phyloP scores from a whole-genome alignment of 23 tunicate genomes.

The Styela clava region DNA sequence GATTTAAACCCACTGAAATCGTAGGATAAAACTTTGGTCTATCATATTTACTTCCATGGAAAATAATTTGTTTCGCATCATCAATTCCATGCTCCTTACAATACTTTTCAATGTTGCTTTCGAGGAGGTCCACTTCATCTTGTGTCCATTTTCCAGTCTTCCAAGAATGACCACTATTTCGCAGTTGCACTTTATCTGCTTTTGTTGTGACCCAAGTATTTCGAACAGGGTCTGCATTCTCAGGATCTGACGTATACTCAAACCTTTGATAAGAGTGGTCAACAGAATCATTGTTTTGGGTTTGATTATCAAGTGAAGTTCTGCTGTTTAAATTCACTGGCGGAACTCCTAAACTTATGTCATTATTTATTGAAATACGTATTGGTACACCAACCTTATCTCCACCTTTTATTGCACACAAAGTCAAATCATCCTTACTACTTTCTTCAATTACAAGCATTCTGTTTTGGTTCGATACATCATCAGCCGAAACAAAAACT shows the following conservation, averaged over 20 bases:
- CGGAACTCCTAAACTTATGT: background rate
- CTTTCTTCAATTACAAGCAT: background rate
- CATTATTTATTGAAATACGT: conserved; percentile 2
- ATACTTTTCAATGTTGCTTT: conserved; percentile 59
- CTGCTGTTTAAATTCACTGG: background rate
- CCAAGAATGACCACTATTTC: conserved; percentile 82
- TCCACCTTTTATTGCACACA: background rate
- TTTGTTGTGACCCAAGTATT: conserved; percentile 80
- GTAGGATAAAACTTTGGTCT: conserved; percentile 68
- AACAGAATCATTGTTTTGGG: background rate
- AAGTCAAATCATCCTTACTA: background rate
- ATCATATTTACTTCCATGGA: conserved; percentile 45
- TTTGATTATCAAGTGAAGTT: background rate
- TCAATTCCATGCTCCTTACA: conserved; percentile 61
- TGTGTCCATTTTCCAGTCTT: conserved; percentile 87
- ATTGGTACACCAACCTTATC: background rate
- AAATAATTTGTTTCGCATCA: conserved; percentile 62
- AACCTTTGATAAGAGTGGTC: background rate
- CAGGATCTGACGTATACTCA: background rate
- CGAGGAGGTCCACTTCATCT: conserved; percentile 51
- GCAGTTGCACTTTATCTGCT: conserved; percentile 68
- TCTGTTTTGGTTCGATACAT: background rate
- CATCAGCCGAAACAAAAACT: background rate
- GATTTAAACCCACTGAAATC: conserved; percentile 60
- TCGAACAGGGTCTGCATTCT: conserved; percentile 59